Base-by-base conservation (phyloP, 1,140 invertebrate genomes). In the Papilio dardanus region DNA sequence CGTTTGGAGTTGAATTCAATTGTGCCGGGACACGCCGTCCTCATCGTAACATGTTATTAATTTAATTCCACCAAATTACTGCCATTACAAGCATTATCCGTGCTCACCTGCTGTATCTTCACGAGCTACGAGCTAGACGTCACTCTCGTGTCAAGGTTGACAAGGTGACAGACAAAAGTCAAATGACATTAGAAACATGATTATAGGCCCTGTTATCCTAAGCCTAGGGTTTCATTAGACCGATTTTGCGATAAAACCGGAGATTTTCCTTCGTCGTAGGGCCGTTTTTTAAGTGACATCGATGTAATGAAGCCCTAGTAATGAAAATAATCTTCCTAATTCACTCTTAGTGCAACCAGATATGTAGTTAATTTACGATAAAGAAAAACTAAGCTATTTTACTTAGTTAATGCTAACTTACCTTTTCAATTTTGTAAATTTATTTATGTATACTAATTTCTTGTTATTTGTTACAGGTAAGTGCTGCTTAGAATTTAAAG, bases 391-490 rank as follows among this genome's bases (percentile, higher is more conserved):
- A n/a, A n/a, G 35, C 35, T 37, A 37, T 1, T 37, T 37, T 37
- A 37, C 10, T 12, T 2, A 14, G 14, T 37, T 14, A 14, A 37
- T 0, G 10, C 10, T 37, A 12, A 12, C 10, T 37, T 37, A 1
- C 31, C 31, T 33, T 33, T 3, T 33, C 31, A 3, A 2, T 0
- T 2, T 37, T 12, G 10, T 1, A 24, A 21, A 19, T 50, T 21
- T 50, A 6, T 50, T 50, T 16, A 8, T 7, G 0, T 50, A 5
- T 21, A 50, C n/a, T 50, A 50, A 73, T 73, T 28, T 54, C 0
- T 33, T 8, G 10, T 74, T 66, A 24, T 42, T 74, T 74, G 73
- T 74, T 74, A 31, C 73, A 74, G 73, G 73, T 74, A 74, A 74
- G 73, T 31, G 14, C 42, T 7, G 35, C 35, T 37, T 37, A n/a